A percentile compares a stretch with the other conserved stretches of the same genome.
phyloP scores from a whole-genome alignment of 2,113 vertebrate species.

The Mirza zaza region DNA sequence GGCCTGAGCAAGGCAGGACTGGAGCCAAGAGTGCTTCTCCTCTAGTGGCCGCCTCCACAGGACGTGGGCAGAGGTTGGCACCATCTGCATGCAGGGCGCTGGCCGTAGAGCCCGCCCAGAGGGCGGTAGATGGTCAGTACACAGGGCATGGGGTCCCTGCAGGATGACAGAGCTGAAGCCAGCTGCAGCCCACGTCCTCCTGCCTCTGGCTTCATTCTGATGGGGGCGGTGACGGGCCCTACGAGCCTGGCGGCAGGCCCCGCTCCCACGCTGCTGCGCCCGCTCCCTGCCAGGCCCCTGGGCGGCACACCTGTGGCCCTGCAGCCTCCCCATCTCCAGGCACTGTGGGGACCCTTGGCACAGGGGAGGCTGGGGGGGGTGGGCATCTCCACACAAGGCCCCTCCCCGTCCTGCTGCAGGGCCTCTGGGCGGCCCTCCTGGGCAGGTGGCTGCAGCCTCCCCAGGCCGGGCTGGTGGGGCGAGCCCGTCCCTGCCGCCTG shows the following conservation, averaged over 20 bases:
- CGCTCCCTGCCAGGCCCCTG: neutral
- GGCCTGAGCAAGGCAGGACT: neutral
- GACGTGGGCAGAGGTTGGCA: neutral
- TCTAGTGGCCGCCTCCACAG: neutral
- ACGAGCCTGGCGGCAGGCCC: neutral
- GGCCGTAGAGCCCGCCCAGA: neutral
- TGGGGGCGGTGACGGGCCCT: neutral
- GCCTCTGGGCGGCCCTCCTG: neutral
- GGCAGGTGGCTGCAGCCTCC: constrained; percentile 68
- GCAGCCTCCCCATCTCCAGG: neutral
- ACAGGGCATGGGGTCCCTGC: neutral
- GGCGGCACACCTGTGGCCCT: neutral
- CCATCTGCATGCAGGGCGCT: neutral
- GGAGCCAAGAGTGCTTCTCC: fast-evolving
- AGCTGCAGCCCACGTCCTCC: fast-evolving
- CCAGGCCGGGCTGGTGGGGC: neutral
- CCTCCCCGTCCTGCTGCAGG: neutral
- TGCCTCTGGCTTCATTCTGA: neutral
- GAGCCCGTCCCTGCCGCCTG: neutral
- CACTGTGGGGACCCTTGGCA: neutral
- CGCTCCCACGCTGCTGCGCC: neutral
- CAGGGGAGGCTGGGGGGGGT: neutral
- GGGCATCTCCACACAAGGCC: neutral
- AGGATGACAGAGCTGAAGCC: neutral
- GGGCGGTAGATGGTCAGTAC: neutral